phyloP scores from a whole-genome alignment of 2,888 invertebrate species.

The Scrobipalpa atriplicella region DNA sequence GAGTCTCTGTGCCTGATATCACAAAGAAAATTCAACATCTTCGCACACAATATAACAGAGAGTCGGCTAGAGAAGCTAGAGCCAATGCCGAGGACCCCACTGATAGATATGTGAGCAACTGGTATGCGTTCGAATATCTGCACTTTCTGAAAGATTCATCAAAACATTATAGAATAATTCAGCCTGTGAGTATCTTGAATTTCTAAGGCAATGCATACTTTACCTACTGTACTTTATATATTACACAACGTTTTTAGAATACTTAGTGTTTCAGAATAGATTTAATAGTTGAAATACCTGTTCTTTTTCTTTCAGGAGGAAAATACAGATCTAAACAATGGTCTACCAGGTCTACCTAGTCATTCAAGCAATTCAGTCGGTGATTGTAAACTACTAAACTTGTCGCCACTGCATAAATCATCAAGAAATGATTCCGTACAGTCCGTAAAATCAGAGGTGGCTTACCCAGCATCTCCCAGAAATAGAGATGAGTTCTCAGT shows the following conservation, averaged over 20 bases:
- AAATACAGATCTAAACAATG: constrained; percentile 48
- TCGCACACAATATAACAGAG: constrained; percentile 84
- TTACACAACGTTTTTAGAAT: not conserved
- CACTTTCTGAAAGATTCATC: constrained; percentile 83
- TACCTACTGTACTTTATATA: too few relatives aligned
- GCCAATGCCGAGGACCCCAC: constrained; percentile 76
- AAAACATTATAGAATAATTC: constrained; percentile 69
- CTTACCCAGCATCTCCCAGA: constrained; percentile 44
- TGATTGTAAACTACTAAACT: constrained; percentile 56
- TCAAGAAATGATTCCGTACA: constrained; percentile 51
- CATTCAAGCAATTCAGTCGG: constrained; percentile 49
- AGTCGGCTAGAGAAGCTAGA: constrained; percentile 79
- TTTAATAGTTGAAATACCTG: not conserved
- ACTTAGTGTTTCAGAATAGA: constrained; percentile 8
- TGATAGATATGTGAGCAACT: constrained; percentile 77
- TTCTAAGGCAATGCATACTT: not conserved
- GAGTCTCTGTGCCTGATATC: constrained; percentile 70
- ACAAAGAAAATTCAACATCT: constrained; percentile 84
- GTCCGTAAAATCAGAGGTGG: constrained; percentile 52
- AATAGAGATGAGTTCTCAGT: constrained; percentile 80
- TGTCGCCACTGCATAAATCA: constrained; percentile 61
- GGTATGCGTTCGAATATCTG: constrained; percentile 83
- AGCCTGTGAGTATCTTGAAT: constrained; percentile 56
- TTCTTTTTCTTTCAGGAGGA: constrained; percentile 58
- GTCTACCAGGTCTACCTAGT: constrained; percentile 43